Base-by-base conservation (phyloP, 2,888 invertebrate genomes). In the Lycocerus yunnanus region DNA sequence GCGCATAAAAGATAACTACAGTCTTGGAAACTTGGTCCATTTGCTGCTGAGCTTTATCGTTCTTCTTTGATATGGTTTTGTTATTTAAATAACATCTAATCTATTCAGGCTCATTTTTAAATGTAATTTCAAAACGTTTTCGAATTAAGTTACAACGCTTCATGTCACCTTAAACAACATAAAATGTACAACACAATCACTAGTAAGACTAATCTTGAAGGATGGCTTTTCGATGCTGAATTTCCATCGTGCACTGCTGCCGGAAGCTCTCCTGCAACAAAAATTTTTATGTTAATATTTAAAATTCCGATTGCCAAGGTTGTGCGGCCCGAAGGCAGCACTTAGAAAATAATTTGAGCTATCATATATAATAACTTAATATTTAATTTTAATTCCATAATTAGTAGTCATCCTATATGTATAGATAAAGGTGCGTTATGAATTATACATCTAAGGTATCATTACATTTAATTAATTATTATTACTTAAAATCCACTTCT, bases 191-290 rank as follows among this genome's bases (percentile, higher is more conserved):
- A 77, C 16, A 73, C 76, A 72, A 79, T 68, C 69, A 77, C 72
- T 69, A 81, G 75, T 43, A 79, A 58, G 71, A 71, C 59, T 78
- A 71, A 15, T 75, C 66, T 71, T 77, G 68, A 65, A 76, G 76
- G 68, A 18, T 69, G 66, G 69, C 77, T 77, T 20, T 73, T 72
- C 9, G 80, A 73, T 10, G 80, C 80, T 66, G 80, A 77, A 73
- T 82, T 83, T 63, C 83, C 83, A 69, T 82, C 82, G 74, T 85
- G 85, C 8, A 85, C 84, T 15, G 85, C 85, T 27, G 84, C 85
- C 63, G 85, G 85, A 68, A 85, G 79, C 78, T 85, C 85, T 18
- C 85, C 85, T 84, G 83, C 18, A 83, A 81, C 59, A 24, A 74
- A 18, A 18, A 63, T 63, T 2, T 0, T 3, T 18, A 59, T 15